Evolutionary conservation across 2,797 vertebrate genomes (phyloP), one percentile per base, ranked within the genome.

Genomic region (Rhynchonycteris naso): DNA sequence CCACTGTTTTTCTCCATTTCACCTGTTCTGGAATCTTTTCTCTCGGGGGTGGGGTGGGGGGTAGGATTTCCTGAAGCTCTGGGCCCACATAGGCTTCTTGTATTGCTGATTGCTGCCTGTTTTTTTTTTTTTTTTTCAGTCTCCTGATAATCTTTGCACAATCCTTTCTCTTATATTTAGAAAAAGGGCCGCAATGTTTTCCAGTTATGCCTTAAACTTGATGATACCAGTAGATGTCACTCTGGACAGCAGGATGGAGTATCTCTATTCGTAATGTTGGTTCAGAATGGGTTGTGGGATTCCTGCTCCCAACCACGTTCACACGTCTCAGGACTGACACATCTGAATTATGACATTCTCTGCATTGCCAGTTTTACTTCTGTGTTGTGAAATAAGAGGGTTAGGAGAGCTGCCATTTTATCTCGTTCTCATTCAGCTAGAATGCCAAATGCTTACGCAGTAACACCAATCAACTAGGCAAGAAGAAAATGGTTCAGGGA

Each of bases 141-240:
- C 30, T 91, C 69, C 75, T 24, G 22, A 30, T 16, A 78, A 28
- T 65, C 43, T 88, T 76, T 78, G 5, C 0, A 11, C 28, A 26
- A 21, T 5, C 16, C 22, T 10, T 74, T 92, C 79, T 58, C n/a
- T 52, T 94, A 61, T 26, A 58, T 75, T 97, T 71, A 15, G 38
- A 21, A 88, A 92, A 90, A 81, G 16, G 50, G 81, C 21, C 93
- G 15, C 88, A 66, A 76, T 33, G 35, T 35, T 97, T 35, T 22
- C 11, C 4, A 6, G 16, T 0, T 66, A 13, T 30, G 28, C 38
- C 74, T 78, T 72, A 13, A 88, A 79, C 65, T 3, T 56, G 66
- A n/a, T 33, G 1, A 1, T 13, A 96, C 98, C 98, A 97, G 98
- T 85, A 98, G 98, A 96, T 98, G 98, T 98, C 97, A 98, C 98